Evolutionary conservation across 2,113 vertebrate species (phyloP), one percentile per base, ranked within the genome.

Genomic region (Spilogale gracilis): DNA sequence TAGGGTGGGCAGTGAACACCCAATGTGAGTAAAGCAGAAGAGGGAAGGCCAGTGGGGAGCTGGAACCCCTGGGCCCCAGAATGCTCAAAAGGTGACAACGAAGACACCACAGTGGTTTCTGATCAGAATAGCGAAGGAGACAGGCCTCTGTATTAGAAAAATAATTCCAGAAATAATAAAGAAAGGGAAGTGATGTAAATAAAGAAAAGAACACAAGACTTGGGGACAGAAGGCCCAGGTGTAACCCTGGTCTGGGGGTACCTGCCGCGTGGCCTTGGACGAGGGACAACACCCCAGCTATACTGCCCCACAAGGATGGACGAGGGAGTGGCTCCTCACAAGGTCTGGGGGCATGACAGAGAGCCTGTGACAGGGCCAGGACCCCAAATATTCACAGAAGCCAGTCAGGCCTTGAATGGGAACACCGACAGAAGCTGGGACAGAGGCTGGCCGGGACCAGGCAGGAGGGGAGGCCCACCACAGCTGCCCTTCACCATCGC

Each of bases 401-500:
- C 5, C 6, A 6, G 45, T 1, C 0, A 14, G 76, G 38, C n/a
- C 18, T 60, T 13, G 9, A 67, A 14, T 3, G 6, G 3, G 65
- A n/a, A 17, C 14, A 21, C 27, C 3, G 43, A n/a, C 4, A 13
- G 48, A 6, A 8, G 27, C 21, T 3, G 2, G 38, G 61, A 63
- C 1, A 7, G 21, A 48, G 25, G 38, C 3, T 0, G 3, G 52
- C 32, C 30, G 1, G 32, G 25, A 80, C 2, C 9, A 27, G 61
- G 11, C 0, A 7, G 18, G 30, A 32, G 32, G 3, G 38, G 30
- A 48, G 90, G 82, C 38, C 43, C 45, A 2, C 20, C 18, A 21
- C 2, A 1, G 18, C 30, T 0, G 2, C 45, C 54, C 88, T 4
- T 0, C 0, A 8, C 54, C 48, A 43, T 30, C 71, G 13, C 54